Evolutionary conservation across 2,888 invertebrate species (phyloP), one percentile per base, ranked within the genome.

Genomic region (Tetramorium bicarinatum): DNA sequence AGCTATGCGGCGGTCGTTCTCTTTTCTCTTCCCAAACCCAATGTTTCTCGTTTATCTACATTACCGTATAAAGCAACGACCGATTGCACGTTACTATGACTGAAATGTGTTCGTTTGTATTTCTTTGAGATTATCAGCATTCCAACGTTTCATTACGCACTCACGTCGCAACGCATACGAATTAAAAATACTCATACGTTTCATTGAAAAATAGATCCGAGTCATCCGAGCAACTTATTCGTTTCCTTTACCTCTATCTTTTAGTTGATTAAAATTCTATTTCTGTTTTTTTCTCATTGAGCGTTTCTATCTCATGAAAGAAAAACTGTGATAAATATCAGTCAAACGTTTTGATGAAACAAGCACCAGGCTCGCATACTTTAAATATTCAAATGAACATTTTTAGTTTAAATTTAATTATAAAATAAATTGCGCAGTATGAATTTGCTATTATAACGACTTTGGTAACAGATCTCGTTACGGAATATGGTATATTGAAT

Each of bases 1-100:
- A 44, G 41, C 44, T 56, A 29, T 69, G 41, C 34, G 8, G 41
- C 34, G 8, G 34, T 13, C 15, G 21, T 62, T 47, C 13, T 29
- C 34, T 29, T 34, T 34, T 66, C 54, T 77, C 41, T 56, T 41
- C n/a, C 66, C 44, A 44, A 66, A 66, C 15, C n/a, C 29, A n/a
- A 44, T 56, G 15, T 77, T 66, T 56, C 29, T 41, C 77, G 66
- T 77, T 77, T 67, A 77, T 77, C 77, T 66, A 29, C 77, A 77
- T 77, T 77, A 77, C 41, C 29, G n/a, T 66, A 18, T 52, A 66
- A 77, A 77, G 41, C 54, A 56, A 77, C 54, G 25, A 56, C 41
- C 44, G 66, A 66, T 38, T 38, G 38, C 62, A 54, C 52, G 52
- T 29, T 29, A 44, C 66, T 11, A 21, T 49, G 54, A 66, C 66